Evolutionary conservation across 2,797 vertebrate genomes (phyloP).

Genomic region (Rhinella marina): DNA sequence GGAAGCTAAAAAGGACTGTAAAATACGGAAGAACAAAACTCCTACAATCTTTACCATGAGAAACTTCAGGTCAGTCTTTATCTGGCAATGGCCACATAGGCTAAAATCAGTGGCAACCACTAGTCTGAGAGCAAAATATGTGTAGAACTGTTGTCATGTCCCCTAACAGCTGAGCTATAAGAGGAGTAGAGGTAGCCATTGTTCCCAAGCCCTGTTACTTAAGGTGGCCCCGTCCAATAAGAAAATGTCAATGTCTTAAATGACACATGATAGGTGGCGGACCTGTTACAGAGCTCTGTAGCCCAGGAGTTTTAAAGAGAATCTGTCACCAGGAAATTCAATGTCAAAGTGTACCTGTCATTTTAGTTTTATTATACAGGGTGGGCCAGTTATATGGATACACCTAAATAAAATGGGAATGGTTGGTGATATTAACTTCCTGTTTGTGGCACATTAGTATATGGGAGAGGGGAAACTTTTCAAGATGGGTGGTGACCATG

Average conservation of each 20-base stretch:
- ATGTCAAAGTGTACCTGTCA: too few species aligned
- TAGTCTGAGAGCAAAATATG: neutral
- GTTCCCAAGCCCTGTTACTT: neutral
- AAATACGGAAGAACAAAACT: slow-evolving; percentile 1
- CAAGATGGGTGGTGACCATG: too few species aligned
- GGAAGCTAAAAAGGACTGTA: neutral
- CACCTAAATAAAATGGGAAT: too few species aligned
- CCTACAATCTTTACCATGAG: neutral
- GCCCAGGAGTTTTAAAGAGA: neutral
- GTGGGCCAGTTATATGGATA: too few species aligned
- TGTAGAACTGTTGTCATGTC: neutral
- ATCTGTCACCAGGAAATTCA: too few species aligned
- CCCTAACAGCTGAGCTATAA: neutral
- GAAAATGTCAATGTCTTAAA: neutral
- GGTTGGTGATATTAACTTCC: too few species aligned
- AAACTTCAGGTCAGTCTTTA: neutral
- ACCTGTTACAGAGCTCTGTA: neutral
- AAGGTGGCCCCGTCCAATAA: neutral
- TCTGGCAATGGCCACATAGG: neutral
- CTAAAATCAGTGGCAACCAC: neutral
- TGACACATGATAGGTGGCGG: neutral
- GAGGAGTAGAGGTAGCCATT: neutral
- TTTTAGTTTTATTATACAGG: too few species aligned
- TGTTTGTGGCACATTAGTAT: too few species aligned
- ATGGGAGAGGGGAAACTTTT: too few species aligned